Conservation (phyloP, 2,888 invertebrate genomes). For the Philopedon plagiatum region DNA sequence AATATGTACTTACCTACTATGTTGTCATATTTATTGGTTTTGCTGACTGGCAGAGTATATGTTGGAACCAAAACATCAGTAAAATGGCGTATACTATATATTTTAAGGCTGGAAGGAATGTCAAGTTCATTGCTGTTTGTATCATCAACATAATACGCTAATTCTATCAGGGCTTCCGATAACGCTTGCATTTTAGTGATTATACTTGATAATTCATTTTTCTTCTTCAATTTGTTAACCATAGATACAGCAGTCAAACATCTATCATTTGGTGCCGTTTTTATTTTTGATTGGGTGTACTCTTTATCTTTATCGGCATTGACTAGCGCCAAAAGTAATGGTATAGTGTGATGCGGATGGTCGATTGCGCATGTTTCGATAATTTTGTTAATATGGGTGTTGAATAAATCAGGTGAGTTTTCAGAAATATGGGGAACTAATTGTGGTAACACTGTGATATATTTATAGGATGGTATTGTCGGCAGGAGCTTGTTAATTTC, state of each 20-base stretch:
- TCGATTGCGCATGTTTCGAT: slow-evolving; percentile 80
- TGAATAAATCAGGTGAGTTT: slow-evolving; percentile 72
- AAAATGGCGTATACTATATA: slow-evolving; percentile 75
- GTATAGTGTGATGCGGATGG: slow-evolving; percentile 92
- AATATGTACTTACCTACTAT: slow-evolving; percentile 73
- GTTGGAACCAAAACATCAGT: slow-evolving; percentile 80
- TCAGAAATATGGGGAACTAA: slow-evolving; percentile 83
- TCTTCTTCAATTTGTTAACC: slow-evolving; percentile 68
- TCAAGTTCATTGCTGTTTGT: slow-evolving; percentile 56
- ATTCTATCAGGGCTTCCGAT: slow-evolving; percentile 74
- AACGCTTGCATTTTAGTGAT: slow-evolving; percentile 77
- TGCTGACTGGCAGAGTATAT: slow-evolving; percentile 75
- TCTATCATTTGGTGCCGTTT: slow-evolving; percentile 68
- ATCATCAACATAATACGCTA: slow-evolving; percentile 70
- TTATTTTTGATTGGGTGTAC: slow-evolving; percentile 56
- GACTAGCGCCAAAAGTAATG: slow-evolving; percentile 83
- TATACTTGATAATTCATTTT: slow-evolving; percentile 64
- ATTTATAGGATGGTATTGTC: slow-evolving; percentile 84
- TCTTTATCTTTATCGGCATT: slow-evolving; percentile 77
- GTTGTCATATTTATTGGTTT: slow-evolving; percentile 75
- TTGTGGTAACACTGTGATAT: slow-evolving; percentile 89
- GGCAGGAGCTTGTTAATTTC: slow-evolving; percentile 68
- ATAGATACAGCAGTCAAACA: slow-evolving; percentile 73
- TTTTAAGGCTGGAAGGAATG: slow-evolving; percentile 71
- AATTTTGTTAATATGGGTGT: slow-evolving; percentile 69